Evolutionary conservation across 2,113 vertebrate genomes (phyloP).

Genomic region (Circaetus cinerascens): DNA sequence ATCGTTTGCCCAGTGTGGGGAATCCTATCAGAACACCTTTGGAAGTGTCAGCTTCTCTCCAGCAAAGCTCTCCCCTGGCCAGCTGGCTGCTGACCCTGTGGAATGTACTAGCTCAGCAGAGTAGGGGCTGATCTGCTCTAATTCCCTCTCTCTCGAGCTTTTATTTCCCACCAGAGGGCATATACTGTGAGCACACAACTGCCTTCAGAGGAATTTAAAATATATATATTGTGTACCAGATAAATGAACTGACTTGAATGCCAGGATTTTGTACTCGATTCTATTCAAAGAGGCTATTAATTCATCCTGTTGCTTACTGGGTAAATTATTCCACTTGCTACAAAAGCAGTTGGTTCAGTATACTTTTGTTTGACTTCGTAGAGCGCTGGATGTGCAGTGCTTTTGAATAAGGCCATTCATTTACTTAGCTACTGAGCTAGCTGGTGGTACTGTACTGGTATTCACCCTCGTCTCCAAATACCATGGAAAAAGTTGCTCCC

Average conservation of each 20-base stretch:
- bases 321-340: constrained; percentile 31
- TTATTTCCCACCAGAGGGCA: constrained; percentile 54
- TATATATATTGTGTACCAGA: constrained; percentile 10
- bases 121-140: constrained; percentile 11
- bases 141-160: constrained; percentile 22
- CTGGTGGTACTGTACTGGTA: background rate
- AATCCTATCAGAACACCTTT: background rate
- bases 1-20: rapidly evolving
- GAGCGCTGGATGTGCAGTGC: background rate
- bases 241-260: background rate
- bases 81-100: constrained; percentile 2
- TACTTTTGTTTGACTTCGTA: background rate
- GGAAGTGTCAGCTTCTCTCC: background rate
- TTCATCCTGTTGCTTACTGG: background rate
- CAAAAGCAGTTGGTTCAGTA: constrained; percentile 29
- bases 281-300: constrained; percentile 13
- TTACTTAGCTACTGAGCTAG: background rate
- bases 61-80: background rate
- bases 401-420: constrained; percentile 39
- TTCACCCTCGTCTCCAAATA: background rate
- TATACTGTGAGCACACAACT: background rate
- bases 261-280: background rate
- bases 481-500: background rate
- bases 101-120: constrained; percentile 23
- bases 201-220: constrained; percentile 12